Base-by-base conservation (phyloP, 2,113 vertebrate species). In the Stigmatopora argus region DNA sequence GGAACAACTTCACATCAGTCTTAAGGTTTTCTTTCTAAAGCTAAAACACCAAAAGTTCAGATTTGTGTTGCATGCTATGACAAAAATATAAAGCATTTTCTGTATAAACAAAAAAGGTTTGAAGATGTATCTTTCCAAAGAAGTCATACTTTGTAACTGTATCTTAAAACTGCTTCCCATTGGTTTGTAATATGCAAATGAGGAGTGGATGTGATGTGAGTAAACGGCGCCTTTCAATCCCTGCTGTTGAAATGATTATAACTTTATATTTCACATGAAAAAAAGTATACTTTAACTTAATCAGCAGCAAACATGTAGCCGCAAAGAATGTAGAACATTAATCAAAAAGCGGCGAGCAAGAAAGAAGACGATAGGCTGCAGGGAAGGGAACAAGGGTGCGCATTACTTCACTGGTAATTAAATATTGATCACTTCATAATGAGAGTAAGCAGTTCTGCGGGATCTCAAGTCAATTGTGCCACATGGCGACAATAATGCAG, bases 341-440 rank as follows among this genome's bases (percentile, higher is more conserved):
- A 88, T 87, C 77, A 85, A 73, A 64, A 75, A 38, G 18, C 2
- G 5, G 35, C 12, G 35, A 35, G 21, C 44, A 65, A 60, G 46
- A 26, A 59, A 57, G 35, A 38, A 9, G 56, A 41, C 38, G 60
- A 17, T 55, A 17, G 31, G 63, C 66, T 26, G 34, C 65, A 26
- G 69, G 70, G 63, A 63, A 62, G 58, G 44, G 72, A 41, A 41
- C 70, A 65, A 71, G 56, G 72, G 73, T 75, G 67, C 62, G 68
- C 77, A 81, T 81, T 78, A 74, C 80, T 76, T 80, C 65, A 74
- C 75, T 77, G 71, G 79, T 89, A 87, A 88, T 89, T 88, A 77
- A 80, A 73, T 86, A 88, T 86, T 81, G 85, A 88, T 88, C 68
- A 74, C 69, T 71, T 82, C 84, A 74, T 82, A 87, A 85, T 83